Conservation (phyloP, 2,113 vertebrate genomes). For the Brachypodius melanocephalos region DNA sequence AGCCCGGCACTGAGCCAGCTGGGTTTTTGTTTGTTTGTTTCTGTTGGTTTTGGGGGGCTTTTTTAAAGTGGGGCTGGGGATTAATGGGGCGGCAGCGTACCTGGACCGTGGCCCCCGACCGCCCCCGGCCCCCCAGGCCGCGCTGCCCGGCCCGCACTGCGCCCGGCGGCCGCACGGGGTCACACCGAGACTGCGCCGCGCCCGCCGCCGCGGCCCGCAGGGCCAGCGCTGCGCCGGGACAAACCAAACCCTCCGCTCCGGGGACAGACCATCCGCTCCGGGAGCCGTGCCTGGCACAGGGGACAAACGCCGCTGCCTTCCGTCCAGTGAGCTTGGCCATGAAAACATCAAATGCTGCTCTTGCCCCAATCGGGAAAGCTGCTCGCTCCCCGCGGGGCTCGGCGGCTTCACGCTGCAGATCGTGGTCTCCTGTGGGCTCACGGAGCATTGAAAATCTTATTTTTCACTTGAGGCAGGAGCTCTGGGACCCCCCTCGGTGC, state of each 20-base stretch:
- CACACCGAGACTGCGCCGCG: slow-evolving; percentile 2
- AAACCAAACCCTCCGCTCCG: not conserved
- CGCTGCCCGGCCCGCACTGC: not conserved
- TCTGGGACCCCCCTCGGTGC: rapidly evolving
- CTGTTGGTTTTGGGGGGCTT: too few species aligned
- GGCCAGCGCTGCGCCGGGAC: not conserved
- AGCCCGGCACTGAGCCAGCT: rapidly evolving
- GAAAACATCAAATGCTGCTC: not conserved
- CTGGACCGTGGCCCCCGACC: rapidly evolving
- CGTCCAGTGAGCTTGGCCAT: rapidly evolving
- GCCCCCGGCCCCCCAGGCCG: not conserved
- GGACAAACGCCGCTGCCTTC: rapidly evolving
- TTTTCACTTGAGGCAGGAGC: not conserved
- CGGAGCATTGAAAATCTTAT: rapidly evolving
- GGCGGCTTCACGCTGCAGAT: not conserved
- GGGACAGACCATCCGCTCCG: not conserved
- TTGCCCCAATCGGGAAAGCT: not conserved
- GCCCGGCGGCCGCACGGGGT: slow-evolving; percentile 29
- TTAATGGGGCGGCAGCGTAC: rapidly evolving
- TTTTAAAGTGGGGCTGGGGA: not conserved
- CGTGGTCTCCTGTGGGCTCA: rapidly evolving
- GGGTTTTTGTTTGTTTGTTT: rapidly evolving
- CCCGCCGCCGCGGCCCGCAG: not conserved
- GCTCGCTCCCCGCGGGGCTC: not conserved
- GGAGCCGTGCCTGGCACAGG: not conserved